Evolutionary conservation across 2,888 invertebrate genomes (phyloP).

Genomic region (Odontocolon sp.): DNA sequence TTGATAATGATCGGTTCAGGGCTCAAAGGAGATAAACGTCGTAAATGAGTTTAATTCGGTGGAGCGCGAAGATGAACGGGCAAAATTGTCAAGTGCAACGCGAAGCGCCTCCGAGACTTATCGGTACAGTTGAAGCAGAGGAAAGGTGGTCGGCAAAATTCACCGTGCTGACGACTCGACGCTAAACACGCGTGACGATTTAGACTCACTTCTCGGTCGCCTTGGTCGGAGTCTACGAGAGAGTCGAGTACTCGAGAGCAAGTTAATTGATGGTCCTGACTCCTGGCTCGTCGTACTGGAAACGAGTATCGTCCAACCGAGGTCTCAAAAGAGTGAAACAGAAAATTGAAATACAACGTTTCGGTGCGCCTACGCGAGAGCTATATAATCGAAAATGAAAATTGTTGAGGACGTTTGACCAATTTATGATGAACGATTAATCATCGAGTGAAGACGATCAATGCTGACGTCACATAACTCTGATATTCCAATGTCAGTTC

Average conservation of each 20-base stretch:
- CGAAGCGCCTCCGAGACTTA: constrained; percentile 6
- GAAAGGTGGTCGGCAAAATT: constrained; percentile 14
- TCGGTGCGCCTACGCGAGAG: too few species aligned
- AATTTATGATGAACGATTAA: constrained; percentile 64
- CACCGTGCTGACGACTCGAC: constrained; percentile 51
- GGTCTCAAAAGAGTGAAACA: neutral
- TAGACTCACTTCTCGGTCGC: constrained; percentile 29
- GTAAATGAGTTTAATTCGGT: constrained; percentile 24
- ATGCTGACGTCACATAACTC: constrained; percentile 20
- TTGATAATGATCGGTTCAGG: neutral
- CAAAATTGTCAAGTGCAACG: constrained; percentile 27
- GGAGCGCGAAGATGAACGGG: constrained; percentile 22
- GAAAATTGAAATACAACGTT: too few species aligned
- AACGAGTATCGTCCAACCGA: constrained; percentile 2
- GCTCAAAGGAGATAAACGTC: neutral
- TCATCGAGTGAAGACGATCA: constrained; percentile 38
- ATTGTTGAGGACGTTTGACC: constrained; percentile 62
- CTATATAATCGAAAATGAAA: too few species aligned
- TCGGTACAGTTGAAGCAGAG: constrained; percentile 1
- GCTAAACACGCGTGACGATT: constrained; percentile 65
- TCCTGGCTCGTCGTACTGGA: constrained; percentile 30
- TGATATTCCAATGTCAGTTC: neutral
- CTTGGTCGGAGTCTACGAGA: neutral
- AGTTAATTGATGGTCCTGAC: constrained; percentile 53
- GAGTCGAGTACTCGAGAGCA: constrained; percentile 22